Evolutionary conservation across 2,797 vertebrate genomes (phyloP).

Genomic region (Notoglanidium macrostoma): DNA sequence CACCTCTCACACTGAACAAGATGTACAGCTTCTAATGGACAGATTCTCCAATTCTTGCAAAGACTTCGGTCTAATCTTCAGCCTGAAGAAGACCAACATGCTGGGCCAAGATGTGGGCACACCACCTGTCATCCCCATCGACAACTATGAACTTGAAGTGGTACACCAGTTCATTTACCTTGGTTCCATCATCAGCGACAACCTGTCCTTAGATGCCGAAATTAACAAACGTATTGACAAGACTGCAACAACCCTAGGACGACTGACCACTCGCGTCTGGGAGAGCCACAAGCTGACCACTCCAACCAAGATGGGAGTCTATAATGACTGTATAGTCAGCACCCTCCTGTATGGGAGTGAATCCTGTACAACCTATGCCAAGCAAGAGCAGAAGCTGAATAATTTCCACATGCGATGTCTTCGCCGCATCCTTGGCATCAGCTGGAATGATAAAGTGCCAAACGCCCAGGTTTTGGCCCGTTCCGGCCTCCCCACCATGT

Average conservation of each 20-base stretch:
- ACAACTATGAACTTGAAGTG: neutral
- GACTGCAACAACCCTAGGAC: neutral
- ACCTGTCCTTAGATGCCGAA: neutral
- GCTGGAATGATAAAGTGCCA: neutral
- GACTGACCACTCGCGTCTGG: neutral
- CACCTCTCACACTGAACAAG: neutral
- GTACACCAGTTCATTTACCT: neutral
- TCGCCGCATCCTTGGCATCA: neutral
- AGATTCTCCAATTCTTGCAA: neutral
- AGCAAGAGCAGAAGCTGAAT: neutral
- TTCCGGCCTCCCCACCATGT: too few species aligned
- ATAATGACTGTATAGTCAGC: neutral
- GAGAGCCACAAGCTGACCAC: neutral
- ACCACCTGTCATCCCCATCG: neutral
- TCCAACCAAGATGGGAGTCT: neutral
- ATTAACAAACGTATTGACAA: neutral
- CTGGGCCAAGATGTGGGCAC: neutral
- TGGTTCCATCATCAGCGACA: too few species aligned
- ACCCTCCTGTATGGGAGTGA: neutral
- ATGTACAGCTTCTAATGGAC: neutral
- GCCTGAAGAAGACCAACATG: neutral
- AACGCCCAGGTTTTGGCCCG: neutral
- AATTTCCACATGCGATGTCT: neutral
- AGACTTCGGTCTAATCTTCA: neutral
- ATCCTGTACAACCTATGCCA: neutral